Evolutionary conservation across 2,797 vertebrate species (phyloP).

Genomic region (Alauda arvensis): DNA sequence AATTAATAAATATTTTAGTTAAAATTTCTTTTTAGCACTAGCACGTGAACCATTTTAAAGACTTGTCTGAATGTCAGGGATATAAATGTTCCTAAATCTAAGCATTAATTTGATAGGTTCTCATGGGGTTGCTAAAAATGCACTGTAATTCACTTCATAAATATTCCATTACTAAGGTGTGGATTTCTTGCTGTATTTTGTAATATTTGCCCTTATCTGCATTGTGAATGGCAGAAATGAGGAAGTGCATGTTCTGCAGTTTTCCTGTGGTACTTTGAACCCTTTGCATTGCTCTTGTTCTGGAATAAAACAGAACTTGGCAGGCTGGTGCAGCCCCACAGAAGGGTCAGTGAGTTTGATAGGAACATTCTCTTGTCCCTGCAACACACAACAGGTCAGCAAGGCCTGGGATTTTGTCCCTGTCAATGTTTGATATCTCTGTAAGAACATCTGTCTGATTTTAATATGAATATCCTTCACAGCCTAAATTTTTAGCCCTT

Average conservation of each 20-base stretch:
- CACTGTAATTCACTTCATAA: not conserved
- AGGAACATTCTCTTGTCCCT: not conserved
- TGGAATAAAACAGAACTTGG: not conserved
- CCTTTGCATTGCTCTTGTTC: not conserved
- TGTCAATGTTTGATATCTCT: not conserved
- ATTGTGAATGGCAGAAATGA: not conserved
- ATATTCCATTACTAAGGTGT: not conserved
- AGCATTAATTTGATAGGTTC: not conserved
- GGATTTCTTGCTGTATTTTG: not conserved
- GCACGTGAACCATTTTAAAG: not conserved
- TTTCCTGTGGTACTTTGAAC: not conserved
- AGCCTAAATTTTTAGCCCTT: not conserved
- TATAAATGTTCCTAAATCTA: not conserved
- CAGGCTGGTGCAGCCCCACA: not conserved
- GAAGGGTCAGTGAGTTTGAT: not conserved
- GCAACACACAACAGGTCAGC: not conserved
- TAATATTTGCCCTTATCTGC: not conserved
- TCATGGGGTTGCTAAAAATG: not conserved
- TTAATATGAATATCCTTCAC: not conserved
- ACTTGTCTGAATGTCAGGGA: not conserved
- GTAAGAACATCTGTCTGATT: not conserved
- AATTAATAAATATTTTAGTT: not conserved
- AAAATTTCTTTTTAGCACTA: not conserved
- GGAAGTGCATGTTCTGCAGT: not conserved
- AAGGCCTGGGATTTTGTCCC: not conserved